Evolutionary conservation across 2,797 vertebrate species (phyloP).

Genomic region (Cossypha niveicapilla): DNA sequence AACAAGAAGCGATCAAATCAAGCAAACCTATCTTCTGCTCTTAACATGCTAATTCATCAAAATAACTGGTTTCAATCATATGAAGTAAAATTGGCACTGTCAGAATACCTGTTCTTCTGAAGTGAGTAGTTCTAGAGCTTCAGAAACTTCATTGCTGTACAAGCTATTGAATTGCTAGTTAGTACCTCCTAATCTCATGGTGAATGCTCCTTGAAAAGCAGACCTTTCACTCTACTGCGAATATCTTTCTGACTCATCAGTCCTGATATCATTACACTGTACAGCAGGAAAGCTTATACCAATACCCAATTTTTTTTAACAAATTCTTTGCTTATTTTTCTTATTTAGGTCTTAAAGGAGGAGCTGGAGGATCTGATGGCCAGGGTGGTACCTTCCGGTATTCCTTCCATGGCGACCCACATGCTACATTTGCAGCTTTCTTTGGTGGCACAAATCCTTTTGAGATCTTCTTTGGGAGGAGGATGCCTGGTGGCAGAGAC

Average conservation of each 20-base stretch:
- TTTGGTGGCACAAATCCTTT: slow-evolving; percentile 97
- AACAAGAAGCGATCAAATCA: background rate
- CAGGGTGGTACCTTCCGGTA: slow-evolving; percentile 92
- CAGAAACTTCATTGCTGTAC: background rate
- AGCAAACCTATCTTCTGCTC: background rate
- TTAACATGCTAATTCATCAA: background rate
- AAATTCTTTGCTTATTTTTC: background rate
- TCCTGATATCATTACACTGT: background rate
- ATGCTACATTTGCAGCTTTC: slow-evolving; percentile 96
- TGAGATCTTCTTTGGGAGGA: slow-evolving; percentile 96
- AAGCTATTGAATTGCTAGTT: background rate
- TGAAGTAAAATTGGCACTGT: background rate
- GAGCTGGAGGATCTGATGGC: slow-evolving; percentile 86
- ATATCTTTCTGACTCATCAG: background rate
- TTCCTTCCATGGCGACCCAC: slow-evolving; percentile 97
- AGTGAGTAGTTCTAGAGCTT: background rate
- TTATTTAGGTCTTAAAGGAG: slow-evolving; percentile 89
- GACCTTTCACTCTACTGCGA: background rate
- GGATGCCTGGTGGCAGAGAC: slow-evolving; percentile 86
- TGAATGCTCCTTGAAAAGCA: background rate
- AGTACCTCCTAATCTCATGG: background rate
- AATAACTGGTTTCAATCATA: background rate
- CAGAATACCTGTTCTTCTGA: background rate
- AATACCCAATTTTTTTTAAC: background rate
- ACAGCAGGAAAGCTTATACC: background rate